Evolutionary conservation across 1,140 invertebrate species (phyloP).

Genomic region (Hypothenemus hampei): DNA sequence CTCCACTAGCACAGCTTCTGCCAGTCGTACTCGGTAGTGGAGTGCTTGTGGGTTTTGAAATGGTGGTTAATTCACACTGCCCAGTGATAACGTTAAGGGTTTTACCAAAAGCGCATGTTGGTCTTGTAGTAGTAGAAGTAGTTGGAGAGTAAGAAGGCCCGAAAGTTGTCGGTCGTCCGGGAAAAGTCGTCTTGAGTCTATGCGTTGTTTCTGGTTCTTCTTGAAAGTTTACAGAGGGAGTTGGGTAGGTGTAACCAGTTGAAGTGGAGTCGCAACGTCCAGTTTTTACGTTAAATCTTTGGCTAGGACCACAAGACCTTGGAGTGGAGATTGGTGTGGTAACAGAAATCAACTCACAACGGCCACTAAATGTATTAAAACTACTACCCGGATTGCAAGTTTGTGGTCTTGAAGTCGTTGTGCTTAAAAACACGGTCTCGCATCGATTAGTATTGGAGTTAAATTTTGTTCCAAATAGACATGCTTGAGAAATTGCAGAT

Average conservation of each 20-base stretch:
- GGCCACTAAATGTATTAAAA: constrained; percentile 10
- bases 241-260: constrained; percentile 8
- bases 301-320: constrained; percentile 3
- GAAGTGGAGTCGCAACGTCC: not conserved
- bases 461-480: constrained; percentile 20
- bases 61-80: constrained; percentile 7
- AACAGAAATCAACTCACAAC: not conserved
- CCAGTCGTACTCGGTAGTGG: too few species aligned
- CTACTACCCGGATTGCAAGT: constrained; percentile 5
- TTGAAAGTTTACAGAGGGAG: constrained; percentile 14
- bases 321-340: not conserved
- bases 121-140: too few species aligned
- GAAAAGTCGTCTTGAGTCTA: too few species aligned
- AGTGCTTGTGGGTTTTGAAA: too few species aligned
- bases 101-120: constrained; percentile 9
- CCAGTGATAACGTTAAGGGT: constrained; percentile 7
- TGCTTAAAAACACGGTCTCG: constrained; percentile 8
- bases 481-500: constrained; percentile 16
- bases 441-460: constrained; percentile 14
- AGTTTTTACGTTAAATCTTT: constrained; percentile 1
- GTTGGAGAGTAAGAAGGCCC: too few species aligned
- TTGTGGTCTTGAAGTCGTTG: not conserved
- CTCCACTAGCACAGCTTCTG: not conserved
- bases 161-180: too few species aligned
- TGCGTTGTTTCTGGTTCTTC: constrained; percentile 12